Evolutionary conservation across 2,797 vertebrate genomes (phyloP), one percentile per base, ranked within the genome.

Genomic region (Chaetodon trifasciatus): DNA sequence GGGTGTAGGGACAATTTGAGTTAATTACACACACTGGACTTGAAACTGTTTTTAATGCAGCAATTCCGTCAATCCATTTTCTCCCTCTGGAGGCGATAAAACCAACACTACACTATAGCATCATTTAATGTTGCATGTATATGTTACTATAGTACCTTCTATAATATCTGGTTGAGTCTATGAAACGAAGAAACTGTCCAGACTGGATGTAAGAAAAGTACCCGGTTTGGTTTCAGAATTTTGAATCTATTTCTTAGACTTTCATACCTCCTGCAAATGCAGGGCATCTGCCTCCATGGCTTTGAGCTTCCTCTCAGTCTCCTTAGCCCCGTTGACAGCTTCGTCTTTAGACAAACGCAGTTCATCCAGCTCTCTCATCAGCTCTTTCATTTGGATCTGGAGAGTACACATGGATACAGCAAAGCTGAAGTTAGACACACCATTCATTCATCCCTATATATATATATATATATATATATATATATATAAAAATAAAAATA

Each of bases 271-370:
- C 80, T 99, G 97, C 80, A 97, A 89, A 0, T 97, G 97, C 19
- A 99, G 94, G 90, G 94, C 93, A 49, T 99, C 97, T 0, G 97
- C 96, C 89, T 99, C 98, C 96, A 98, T 95, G 89, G 92, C 88
- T 91, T 99, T 99, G 57, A 99, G 85, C 86, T 98, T 99, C 96
- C 93, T 99, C 92, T 99, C 98, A 0, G 96, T 97, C 89, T 99
- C 98, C 93, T 97, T 99, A 82, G 97, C 95, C 63, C 92, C 93
- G 0, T 92, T 96, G 85, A 97, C 92, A 19, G 96, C 97, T 79
- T 98, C 97, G 19, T 99, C 98, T 44, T 97, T 96, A 82, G 97
- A 96, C 63, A 96, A 70, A 3, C 97, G 96, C 0, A 97, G 95
- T n/a, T 99, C 98, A 0, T 99, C 98, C 91, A 98, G 81, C 81